Conservation (phyloP, 1,140 invertebrate genomes). For the Ceratina japonica region DNA sequence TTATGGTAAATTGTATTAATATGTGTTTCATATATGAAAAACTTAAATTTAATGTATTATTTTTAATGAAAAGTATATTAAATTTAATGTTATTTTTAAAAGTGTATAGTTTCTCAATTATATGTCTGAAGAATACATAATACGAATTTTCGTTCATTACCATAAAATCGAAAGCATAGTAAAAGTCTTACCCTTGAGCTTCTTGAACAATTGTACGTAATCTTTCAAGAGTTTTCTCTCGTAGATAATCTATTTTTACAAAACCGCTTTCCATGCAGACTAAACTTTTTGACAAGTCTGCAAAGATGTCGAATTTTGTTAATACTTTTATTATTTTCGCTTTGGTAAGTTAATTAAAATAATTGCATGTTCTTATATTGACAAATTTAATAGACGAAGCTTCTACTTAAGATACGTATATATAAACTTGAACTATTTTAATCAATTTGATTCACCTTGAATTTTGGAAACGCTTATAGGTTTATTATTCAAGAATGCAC, state of each 20-base stretch:
- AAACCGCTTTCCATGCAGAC: slow-evolving; percentile 73
- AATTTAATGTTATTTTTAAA: background rate
- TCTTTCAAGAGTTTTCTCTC: slow-evolving; percentile 71
- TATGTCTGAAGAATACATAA: no score
- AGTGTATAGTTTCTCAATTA: no score
- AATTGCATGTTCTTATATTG: no score
- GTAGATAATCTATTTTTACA: slow-evolving; percentile 69
- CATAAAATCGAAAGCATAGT: no score
- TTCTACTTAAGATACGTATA: no score
- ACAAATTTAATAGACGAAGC: no score
- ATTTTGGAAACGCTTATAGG: slow-evolving; percentile 65
- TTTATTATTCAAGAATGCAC: slow-evolving; percentile 85
- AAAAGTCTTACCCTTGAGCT: slow-evolving; percentile 69
- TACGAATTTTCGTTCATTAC: no score
- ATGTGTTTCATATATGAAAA: no score
- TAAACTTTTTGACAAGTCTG: slow-evolving; percentile 71
- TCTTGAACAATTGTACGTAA: slow-evolving; percentile 63
- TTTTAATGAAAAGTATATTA: background rate
- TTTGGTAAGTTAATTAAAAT: background rate
- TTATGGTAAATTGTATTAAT: no score
- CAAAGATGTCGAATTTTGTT: slow-evolving; percentile 12
- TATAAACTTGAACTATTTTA: background rate
- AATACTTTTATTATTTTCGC: background rate
- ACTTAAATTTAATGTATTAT: no score
- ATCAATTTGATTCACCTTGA: slow-evolving; percentile 58